Percentiles rank a stretch among this genome's conserved stretches.
phyloP scores from a whole-genome alignment of 2,113 vertebrate species.

The Xerus inauris region DNA sequence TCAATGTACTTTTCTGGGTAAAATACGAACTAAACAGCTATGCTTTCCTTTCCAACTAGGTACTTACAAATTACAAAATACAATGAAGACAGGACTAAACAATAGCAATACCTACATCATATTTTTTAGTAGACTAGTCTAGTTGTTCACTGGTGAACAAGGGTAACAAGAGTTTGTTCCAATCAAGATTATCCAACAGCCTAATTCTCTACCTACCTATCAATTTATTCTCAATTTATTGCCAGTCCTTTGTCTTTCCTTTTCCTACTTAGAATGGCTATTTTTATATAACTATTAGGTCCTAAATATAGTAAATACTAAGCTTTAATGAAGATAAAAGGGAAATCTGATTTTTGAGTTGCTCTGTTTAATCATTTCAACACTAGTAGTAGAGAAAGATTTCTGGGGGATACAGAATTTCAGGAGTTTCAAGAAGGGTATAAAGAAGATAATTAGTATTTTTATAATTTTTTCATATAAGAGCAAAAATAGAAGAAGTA shows the following conservation, averaged over 20 bases:
- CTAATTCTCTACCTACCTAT: not conserved
- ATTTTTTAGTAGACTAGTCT: not conserved
- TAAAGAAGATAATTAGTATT: not conserved
- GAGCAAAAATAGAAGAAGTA: not conserved
- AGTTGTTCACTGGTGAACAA: not conserved
- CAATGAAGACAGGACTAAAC: not conserved
- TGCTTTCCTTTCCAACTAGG: not conserved
- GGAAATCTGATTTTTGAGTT: constrained; percentile 12
- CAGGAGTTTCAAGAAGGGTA: not conserved
- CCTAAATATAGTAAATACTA: not conserved
- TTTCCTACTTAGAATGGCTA: not conserved
- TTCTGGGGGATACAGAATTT: not conserved
- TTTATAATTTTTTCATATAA: not conserved
- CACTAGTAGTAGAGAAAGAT: constrained; percentile 1
- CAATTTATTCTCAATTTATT: not conserved
- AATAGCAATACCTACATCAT: not conserved
- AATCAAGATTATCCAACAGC: not conserved
- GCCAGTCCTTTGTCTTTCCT: not conserved
- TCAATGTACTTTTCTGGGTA: not conserved
- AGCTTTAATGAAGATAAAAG: not conserved
- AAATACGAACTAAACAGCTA: constrained; percentile 12
- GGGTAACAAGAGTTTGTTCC: not conserved
- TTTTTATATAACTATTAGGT: not conserved
- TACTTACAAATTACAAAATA: not conserved
- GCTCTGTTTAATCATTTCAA: constrained; percentile 39